These are phyloP conservation scores for Microtus oregoni DNA, from an alignment of 2,113 vertebrate genomes.

Conservation along the genomic window DNA sequence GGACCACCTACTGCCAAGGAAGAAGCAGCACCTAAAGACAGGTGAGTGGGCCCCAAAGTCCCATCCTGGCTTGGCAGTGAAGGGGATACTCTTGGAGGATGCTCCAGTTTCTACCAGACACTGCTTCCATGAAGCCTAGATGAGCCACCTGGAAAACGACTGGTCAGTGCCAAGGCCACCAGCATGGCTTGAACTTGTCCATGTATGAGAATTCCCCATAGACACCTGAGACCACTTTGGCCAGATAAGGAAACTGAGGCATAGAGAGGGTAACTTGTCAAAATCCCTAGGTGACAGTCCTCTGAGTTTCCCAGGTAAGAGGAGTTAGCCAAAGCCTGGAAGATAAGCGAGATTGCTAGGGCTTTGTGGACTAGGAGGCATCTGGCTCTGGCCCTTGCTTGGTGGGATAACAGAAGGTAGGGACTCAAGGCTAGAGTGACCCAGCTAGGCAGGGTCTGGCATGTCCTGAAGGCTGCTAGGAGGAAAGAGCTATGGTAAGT, in stretches of 20 bases:
- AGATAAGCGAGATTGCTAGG: background rate
- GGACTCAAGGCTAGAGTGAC: background rate
- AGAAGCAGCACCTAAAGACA: background rate
- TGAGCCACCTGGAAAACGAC: background rate
- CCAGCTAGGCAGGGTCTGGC: background rate
- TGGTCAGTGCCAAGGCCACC: background rate
- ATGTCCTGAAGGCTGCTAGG: background rate
- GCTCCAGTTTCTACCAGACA: background rate
- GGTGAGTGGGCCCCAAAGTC: slow-evolving; percentile 1
- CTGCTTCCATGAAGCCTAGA: background rate
- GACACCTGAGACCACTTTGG: background rate
- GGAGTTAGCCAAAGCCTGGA: background rate
- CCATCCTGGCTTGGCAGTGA: background rate
- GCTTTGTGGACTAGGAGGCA: background rate
- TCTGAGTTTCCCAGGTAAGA: background rate
- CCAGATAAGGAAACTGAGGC: slow-evolving; percentile 13
- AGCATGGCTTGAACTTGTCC: background rate
- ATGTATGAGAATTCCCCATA: background rate
- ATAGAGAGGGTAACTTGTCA: background rate
- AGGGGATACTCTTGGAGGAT: background rate
- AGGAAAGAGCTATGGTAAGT: background rate
- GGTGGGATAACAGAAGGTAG: background rate
- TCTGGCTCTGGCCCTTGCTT: background rate
- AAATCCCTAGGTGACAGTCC: background rate
- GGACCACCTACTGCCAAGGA: background rate